These are phyloP conservation scores for Zaprionus lachaisei DNA, from an alignment of 1,140 invertebrate genomes.

Conservation along the genomic window DNA sequence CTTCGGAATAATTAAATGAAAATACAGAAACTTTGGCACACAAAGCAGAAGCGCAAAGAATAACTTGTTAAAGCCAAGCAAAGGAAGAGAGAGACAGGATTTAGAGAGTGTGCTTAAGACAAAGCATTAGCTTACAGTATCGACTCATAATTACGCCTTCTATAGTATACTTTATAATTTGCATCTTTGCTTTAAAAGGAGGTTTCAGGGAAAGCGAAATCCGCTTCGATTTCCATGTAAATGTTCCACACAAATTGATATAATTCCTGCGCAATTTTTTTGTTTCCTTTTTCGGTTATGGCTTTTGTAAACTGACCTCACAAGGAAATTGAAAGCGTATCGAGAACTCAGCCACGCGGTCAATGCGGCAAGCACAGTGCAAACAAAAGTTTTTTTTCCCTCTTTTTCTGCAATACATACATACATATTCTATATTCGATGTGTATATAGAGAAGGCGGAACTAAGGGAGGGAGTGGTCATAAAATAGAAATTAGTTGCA, in stretches of 20 bases:
- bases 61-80: background rate
- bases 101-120: background rate
- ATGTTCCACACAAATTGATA: slow-evolving; percentile 24
- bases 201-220: background rate
- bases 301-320: slow-evolving; percentile 46
- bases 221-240: slow-evolving; percentile 2
- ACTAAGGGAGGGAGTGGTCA: slow-evolving; percentile 38
- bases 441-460: slow-evolving; percentile 13
- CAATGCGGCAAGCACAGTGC: slow-evolving; percentile 64
- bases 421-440: slow-evolving; percentile 13
- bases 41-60: background rate
- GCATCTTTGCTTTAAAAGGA: background rate
- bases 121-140: background rate
- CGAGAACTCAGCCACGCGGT: slow-evolving; percentile 68
- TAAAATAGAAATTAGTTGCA: slow-evolving; percentile 83
- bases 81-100: background rate
- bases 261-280: slow-evolving; percentile 23
- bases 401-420: slow-evolving; percentile 1
- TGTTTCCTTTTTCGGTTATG: slow-evolving; percentile 32
- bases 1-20: slow-evolving; percentile 20
- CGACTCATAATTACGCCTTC: background rate
- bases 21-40: slow-evolving; percentile 16
- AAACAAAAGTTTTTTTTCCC: slow-evolving; percentile 60
- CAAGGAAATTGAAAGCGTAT: slow-evolving; percentile 79
- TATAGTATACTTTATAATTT: background rate